Evolutionary conservation across 2,113 vertebrate genomes (phyloP).

Genomic region (Myodes glareolus): DNA sequence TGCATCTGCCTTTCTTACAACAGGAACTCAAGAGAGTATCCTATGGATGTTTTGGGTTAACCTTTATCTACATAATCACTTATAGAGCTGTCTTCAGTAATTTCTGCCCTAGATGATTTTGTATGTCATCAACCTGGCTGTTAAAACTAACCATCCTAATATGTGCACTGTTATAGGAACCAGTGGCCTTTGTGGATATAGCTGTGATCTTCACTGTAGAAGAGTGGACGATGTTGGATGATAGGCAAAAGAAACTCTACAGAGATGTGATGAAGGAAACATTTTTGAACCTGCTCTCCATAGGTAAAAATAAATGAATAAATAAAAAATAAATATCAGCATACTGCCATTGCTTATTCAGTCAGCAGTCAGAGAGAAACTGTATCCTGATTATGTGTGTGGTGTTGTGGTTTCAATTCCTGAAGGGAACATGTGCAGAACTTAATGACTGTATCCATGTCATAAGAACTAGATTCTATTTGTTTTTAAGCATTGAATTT

Average conservation of each 20-base stretch:
- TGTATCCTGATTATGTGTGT: background rate
- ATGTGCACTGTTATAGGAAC: background rate
- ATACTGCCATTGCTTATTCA: background rate
- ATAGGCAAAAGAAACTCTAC: background rate
- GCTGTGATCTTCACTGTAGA: background rate
- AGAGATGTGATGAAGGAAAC: background rate
- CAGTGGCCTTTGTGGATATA: background rate
- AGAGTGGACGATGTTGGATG: background rate
- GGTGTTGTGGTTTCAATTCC: background rate
- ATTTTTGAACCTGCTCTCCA: background rate
- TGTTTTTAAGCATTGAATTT: background rate
- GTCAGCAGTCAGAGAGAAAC: background rate
- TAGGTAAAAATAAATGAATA: background rate
- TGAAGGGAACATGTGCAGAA: background rate
- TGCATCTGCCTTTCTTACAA: background rate
- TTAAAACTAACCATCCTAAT: background rate
- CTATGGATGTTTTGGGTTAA: background rate
- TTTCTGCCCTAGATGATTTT: background rate
- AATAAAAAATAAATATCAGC: background rate
- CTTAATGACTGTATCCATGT: background rate
- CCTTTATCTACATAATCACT: background rate
- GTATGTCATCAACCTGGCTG: background rate
- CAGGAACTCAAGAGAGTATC: background rate
- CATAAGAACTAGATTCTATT: background rate
- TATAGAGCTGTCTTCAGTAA: background rate